Evolutionary conservation across 2,888 invertebrate genomes (phyloP), one percentile per base, ranked within the genome.

Genomic region (Lithosia quadra): DNA sequence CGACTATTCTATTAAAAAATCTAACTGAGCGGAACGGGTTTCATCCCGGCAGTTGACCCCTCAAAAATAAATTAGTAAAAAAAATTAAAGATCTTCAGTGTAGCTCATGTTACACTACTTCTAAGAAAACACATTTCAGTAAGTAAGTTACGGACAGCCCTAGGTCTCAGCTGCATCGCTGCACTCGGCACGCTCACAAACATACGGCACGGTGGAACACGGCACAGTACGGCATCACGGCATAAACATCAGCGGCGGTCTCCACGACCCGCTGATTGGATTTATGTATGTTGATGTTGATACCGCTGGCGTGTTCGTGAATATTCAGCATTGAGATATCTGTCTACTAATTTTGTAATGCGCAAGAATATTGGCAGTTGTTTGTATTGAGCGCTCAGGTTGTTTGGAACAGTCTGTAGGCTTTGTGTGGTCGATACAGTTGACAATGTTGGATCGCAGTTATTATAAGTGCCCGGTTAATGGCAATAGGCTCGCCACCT

Each of bases 191-290:
- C 84, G 91, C 88, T 88, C 77, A 85, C 84, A 84, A 83, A 85
- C 82, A 85, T 59, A 68, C 74, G 56, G 61, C 68, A 67, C 72
- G 67, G 58, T 63, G 34, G 63, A 55, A 55, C 22, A 34, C 63
- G 63, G 63, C 63, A 63, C 63, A 34, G 63, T 67, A 66, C 73
- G 65, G 61, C 33, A 64, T 73, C 73, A 77, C 73, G 83, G 84
- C 81, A 88, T 86, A 88, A 88, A 86, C 90, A 90, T 87, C 86
- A 86, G 78, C 81, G 79, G 82, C 81, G 80, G 82, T 84, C 86
- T 84, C 86, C 83, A 84, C 88, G 86, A 83, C 85, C 85, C 87
- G 85, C 87, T 93, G 93, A 93, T 93, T 93, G 93, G 92, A 93
- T 93, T 93, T 91, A 88, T 88, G 88, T 87, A 86, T 86, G 88